phyloP scores from a whole-genome alignment of 2,113 vertebrate species.

The Prionailurus viverrinus region DNA sequence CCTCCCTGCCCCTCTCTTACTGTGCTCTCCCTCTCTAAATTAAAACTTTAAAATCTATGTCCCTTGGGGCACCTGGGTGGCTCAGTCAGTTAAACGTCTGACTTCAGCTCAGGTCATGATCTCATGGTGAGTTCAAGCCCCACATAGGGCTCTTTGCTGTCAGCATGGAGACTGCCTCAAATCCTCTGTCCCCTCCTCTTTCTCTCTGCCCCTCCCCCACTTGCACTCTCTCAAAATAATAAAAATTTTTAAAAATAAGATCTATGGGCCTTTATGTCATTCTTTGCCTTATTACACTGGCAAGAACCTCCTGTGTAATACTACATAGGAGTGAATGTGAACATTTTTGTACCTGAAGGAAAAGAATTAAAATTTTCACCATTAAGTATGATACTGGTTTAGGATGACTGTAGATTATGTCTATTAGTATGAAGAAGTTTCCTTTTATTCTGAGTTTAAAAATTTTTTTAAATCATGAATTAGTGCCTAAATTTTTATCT shows the following conservation, averaged over 20 bases:
- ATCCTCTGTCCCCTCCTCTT: no score
- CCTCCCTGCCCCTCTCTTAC: no score
- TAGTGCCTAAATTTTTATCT: neutral
- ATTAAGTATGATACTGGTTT: neutral
- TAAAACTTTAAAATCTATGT: no score
- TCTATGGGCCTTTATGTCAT: neutral
- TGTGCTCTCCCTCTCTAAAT: no score
- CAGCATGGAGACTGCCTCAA: no score
- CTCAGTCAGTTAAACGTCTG: no score
- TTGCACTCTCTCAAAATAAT: no score
- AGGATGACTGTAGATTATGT: neutral
- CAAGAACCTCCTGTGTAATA: neutral
- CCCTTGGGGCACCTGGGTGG: no score
- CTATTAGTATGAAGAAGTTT: neutral
- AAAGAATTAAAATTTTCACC: neutral
- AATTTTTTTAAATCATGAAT: neutral
- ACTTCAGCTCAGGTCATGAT: no score
- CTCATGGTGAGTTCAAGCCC: no score
- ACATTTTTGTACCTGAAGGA: neutral
- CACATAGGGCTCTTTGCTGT: no score
- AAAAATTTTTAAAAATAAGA: neutral
- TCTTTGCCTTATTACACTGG: neutral
- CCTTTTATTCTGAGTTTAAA: neutral
- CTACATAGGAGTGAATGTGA: neutral
- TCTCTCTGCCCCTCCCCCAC: no score